Evolutionary conservation across 2,888 invertebrate species (phyloP).

Genomic region (Acrocyrtus sp.): DNA sequence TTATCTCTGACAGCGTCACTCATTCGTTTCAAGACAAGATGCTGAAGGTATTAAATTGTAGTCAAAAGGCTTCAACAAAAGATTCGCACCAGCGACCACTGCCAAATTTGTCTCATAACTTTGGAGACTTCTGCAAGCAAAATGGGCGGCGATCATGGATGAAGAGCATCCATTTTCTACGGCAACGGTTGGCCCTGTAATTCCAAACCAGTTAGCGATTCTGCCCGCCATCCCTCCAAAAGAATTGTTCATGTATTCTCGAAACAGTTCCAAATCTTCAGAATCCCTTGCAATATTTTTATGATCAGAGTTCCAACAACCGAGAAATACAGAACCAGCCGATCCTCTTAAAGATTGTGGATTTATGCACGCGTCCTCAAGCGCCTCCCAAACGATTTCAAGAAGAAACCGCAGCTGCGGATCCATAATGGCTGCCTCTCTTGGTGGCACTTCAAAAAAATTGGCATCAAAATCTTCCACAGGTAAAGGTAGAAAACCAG

Average conservation of each 20-base stretch:
- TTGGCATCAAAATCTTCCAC: slow-evolving; percentile 8
- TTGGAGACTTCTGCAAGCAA: slow-evolving; percentile 2
- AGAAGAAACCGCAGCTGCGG: neutral
- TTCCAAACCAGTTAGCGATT: neutral
- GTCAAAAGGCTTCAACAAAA: neutral
- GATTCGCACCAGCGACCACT: neutral
- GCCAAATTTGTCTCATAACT: neutral
- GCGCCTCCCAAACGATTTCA: neutral
- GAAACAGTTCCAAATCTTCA: neutral
- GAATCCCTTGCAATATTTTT: neutral
- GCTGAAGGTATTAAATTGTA: neutral
- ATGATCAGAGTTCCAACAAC: neutral
- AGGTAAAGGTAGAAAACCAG: neutral
- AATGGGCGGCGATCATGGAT: neutral
- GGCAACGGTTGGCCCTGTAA: neutral
- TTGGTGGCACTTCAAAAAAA: neutral
- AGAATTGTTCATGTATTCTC: slow-evolving; percentile 5
- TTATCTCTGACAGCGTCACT: neutral
- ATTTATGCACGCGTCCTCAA: neutral
- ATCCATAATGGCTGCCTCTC: neutral
- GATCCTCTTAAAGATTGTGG: neutral
- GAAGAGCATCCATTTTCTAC: neutral
- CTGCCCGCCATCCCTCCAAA: neutral
- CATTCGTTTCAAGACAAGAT: neutral
- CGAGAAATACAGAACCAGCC: neutral